Evolutionary conservation across 2,888 invertebrate genomes (phyloP).

Genomic region (Vanessa cardui): DNA sequence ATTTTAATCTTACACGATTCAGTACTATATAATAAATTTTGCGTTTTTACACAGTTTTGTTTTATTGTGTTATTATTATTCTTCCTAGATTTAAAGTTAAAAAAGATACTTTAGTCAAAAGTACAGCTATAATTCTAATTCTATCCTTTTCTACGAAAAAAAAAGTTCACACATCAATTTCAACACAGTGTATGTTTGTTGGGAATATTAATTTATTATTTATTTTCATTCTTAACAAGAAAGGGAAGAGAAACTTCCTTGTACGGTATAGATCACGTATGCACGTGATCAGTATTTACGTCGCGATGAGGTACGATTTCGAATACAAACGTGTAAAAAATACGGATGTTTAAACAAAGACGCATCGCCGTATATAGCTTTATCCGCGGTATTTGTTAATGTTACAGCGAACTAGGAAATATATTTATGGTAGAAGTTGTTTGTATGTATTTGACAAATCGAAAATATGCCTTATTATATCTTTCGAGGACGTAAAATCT

Average conservation of each 20-base stretch:
- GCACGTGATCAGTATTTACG: slow-evolving; percentile 36
- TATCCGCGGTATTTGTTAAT: not conserved
- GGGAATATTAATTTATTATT: not conserved
- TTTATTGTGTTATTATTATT: too few species aligned
- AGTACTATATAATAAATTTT: too few species aligned
- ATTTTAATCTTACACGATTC: too few species aligned
- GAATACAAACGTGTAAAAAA: slow-evolving; percentile 36
- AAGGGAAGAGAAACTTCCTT: slow-evolving; percentile 62
- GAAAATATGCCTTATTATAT: not conserved
- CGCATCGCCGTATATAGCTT: slow-evolving; percentile 27
- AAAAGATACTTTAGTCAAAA: too few species aligned
- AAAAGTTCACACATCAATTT: too few species aligned
- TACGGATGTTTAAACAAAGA: slow-evolving; percentile 23
- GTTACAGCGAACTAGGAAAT: slow-evolving; percentile 2
- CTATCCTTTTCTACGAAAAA: too few species aligned
- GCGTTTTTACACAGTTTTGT: too few species aligned
- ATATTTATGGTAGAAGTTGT: not conserved
- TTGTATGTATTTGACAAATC: not conserved
- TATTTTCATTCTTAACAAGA: slow-evolving; percentile 10
- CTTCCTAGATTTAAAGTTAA: too few species aligned
- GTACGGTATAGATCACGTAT: slow-evolving; percentile 64
- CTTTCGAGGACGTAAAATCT: not conserved
- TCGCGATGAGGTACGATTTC: slow-evolving; percentile 36
- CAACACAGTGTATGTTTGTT: not conserved
- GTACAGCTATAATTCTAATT: too few species aligned